phyloP scores from a whole-genome alignment of 2,797 vertebrate genomes.

The Hippoglossus hippoglossus region DNA sequence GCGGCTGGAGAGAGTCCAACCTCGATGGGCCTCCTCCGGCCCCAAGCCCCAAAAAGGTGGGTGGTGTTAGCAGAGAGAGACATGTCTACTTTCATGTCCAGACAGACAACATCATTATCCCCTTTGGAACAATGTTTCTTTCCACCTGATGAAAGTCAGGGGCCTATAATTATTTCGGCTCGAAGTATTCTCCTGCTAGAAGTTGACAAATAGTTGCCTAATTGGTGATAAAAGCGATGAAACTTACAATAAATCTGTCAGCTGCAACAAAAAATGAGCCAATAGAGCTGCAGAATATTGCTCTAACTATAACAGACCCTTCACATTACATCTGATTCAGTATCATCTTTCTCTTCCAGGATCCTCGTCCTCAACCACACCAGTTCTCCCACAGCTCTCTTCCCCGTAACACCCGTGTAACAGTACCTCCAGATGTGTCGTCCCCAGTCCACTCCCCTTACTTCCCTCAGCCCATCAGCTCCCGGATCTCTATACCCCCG shows the following conservation, averaged over 20 bases:
- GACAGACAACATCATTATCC: neutral
- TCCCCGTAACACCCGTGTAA: conserved; percentile 67
- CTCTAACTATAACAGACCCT: too few species aligned
- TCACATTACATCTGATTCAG: too few species aligned
- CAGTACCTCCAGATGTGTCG: conserved; percentile 74
- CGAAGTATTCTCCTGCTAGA: too few species aligned
- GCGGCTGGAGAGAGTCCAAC: conserved; percentile 90
- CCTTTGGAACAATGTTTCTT: neutral
- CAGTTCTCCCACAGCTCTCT: conserved; percentile 67
- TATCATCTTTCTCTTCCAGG: conserved; percentile 48
- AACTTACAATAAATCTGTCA: neutral
- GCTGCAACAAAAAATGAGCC: neutral
- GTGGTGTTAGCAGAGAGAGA: conserved; percentile 1
- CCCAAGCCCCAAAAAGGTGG: conserved; percentile 71
- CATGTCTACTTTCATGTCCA: neutral
- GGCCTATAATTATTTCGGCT: too few species aligned
- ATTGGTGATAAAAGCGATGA: neutral
- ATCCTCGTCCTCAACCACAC: conserved; percentile 62
- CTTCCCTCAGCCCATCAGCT: conserved; percentile 84
- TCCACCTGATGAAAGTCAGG: neutral
- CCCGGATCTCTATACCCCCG: conserved; percentile 90
- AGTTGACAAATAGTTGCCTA: too few species aligned
- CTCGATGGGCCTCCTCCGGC: conserved; percentile 83
- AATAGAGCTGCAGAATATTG: neutral
- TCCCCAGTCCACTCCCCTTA: conserved; percentile 76